Evolutionary conservation across 2,113 vertebrate species (phyloP).

Genomic region (Hydrochoerus hydrochaeris): DNA sequence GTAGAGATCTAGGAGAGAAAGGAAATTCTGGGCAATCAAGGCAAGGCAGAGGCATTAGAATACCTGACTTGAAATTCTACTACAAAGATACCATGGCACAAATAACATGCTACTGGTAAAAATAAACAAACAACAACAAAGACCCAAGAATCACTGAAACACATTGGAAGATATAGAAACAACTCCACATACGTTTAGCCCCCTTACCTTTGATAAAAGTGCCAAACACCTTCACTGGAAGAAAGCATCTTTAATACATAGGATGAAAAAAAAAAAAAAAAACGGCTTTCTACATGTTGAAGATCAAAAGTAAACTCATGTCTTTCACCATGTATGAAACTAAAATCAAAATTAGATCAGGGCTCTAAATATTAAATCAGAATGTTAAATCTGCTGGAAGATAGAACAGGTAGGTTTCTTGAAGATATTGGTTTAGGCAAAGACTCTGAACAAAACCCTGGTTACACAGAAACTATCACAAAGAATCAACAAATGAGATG

Average conservation of each 20-base stretch:
- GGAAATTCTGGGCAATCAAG: too few relatives aligned
- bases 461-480: background rate
- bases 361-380: background rate
- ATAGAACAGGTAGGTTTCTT: background rate
- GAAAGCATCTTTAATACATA: background rate
- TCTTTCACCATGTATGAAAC: background rate
- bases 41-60: too few relatives aligned
- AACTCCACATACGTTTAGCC: background rate
- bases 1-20: too few relatives aligned
- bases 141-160: background rate
- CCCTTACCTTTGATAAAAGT: background rate
- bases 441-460: background rate
- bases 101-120: too few relatives aligned
- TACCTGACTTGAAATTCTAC: too few relatives aligned
- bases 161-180: background rate
- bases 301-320: background rate
- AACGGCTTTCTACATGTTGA: too few relatives aligned
- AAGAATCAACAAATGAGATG: background rate
- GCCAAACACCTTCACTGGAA: background rate
- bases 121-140: too few relatives aligned
- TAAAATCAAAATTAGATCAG: background rate
- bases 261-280: too few relatives aligned
- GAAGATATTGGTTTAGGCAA: background rate
- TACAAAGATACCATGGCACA: too few relatives aligned
- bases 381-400: background rate